Evolutionary conservation across 2,888 invertebrate genomes (phyloP), one percentile per base, ranked within the genome.

Genomic region (Parasteatoda lunata): DNA sequence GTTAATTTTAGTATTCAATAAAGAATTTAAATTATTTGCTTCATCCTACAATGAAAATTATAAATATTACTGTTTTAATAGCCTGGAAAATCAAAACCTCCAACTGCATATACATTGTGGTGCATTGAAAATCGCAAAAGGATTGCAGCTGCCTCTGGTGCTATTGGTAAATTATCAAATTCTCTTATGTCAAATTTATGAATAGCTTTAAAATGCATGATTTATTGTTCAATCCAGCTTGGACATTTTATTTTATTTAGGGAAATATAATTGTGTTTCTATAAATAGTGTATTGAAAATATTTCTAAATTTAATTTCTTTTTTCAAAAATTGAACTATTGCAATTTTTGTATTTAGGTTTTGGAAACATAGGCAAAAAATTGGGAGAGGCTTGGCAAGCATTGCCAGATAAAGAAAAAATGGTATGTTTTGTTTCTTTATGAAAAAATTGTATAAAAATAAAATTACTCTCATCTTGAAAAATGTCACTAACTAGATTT

Each of bases 91-190:
- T 9, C 59, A 8, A 87, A 87, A 70, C 95, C 92, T 49, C 87
- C 95, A 89, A 97, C 97, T 0, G 97, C 97, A 0, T 97, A 97
- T 92, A 97, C 96, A 95, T 93, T 97, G 91, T 97, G 97, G 97
- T 96, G 97, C 0, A 95, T 96, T 90, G 96, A 96, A 90, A 94
- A 95, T 30, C 94, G 97, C 66, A 95, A 95, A 88, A 95, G 95
- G 89, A 93, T 96, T 84, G 93, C 95, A 52, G 93, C 94, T 77
- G 94, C 95, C 89, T 94, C 95, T 91, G 96, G 96, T 0, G 94
- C 95, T 82, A 94, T 96, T 94, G 96, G 94, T 94, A 92, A 92
- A 11, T 77, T 83, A 76, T 71, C n/a, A 71, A 78, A 0, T 84
- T 13, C 4, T 49, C n/a, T 47, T 4, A 47, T 70, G 7, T 48